Percentiles rank a stretch among this genome's conserved stretches.
phyloP scores from a whole-genome alignment of 2,888 invertebrate genomes.

The Thymelicus acteon region DNA sequence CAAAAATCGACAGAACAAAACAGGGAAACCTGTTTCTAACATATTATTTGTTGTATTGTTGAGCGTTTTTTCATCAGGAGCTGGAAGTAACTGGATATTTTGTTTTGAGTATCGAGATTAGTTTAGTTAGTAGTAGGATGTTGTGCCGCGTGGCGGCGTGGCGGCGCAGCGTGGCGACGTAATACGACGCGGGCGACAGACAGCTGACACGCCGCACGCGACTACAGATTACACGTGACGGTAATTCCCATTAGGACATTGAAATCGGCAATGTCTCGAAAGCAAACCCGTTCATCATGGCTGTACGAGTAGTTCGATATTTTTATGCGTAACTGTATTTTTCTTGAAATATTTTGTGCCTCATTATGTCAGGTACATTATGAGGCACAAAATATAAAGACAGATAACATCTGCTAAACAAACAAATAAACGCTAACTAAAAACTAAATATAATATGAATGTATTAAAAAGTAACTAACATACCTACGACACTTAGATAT shows the following conservation, averaged over 20 bases:
- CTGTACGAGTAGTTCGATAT: too few relatives aligned
- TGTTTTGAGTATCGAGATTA: constrained; percentile 68
- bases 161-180: constrained; percentile 63
- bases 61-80: constrained; percentile 39
- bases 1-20: constrained; percentile 14
- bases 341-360: too few relatives aligned
- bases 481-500: too few relatives aligned
- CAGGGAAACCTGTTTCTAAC: constrained; percentile 32
- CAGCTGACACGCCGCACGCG: constrained; percentile 70
- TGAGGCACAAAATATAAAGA: too few relatives aligned
- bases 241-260: constrained; percentile 45
- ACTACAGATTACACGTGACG: constrained; percentile 41
- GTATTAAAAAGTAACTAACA: too few relatives aligned
- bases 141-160: constrained; percentile 56
- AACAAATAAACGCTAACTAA: too few relatives aligned
- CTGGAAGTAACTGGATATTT: constrained; percentile 63
- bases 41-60: constrained; percentile 21
- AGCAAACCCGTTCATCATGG: neutral
- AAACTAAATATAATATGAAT: too few relatives aligned
- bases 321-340: too few relatives aligned
- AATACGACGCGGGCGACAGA: constrained; percentile 75
- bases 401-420: too few relatives aligned
- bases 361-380: too few relatives aligned
- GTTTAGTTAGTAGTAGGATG: constrained; percentile 52
- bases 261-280: constrained; percentile 7